A percentile compares a stretch with the other conserved stretches of the same genome.
These are phyloP conservation scores for Merops nubicus DNA, from an alignment of 2,113 vertebrate genomes.

Conservation along the genomic window DNA sequence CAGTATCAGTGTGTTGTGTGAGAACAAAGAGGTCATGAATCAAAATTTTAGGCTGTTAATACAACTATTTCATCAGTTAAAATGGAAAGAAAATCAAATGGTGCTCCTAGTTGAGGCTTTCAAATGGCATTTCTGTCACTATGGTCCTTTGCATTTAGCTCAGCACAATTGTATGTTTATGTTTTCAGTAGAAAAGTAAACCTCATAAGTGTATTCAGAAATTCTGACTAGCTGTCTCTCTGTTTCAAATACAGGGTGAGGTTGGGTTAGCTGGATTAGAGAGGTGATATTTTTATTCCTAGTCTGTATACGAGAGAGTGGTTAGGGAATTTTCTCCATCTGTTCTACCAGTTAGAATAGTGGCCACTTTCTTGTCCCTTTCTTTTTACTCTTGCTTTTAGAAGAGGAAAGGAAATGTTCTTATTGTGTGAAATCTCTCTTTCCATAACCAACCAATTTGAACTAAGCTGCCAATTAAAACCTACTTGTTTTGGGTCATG, in stretches of 20 bases:
- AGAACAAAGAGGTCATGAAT: neutral
- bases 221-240: neutral
- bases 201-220: neutral
- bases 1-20: neutral
- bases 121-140: neutral
- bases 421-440: neutral
- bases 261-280: neutral
- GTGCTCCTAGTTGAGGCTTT: neutral
- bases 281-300: neutral
- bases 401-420: neutral
- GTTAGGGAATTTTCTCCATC: slow-evolving; percentile 7
- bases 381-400: neutral
- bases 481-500: neutral
- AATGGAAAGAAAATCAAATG: neutral
- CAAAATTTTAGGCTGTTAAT: neutral
- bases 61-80: neutral
- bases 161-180: neutral
- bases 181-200: neutral
- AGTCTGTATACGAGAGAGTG: neutral
- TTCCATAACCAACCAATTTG: neutral
- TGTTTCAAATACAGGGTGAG: neutral
- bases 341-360: neutral
- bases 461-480: neutral
- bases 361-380: neutral
- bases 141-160: neutral